Evolutionary conservation across 2,888 invertebrate species (phyloP), one percentile per base, ranked within the genome.

Genomic region (Drosophila fulvimacula): DNA sequence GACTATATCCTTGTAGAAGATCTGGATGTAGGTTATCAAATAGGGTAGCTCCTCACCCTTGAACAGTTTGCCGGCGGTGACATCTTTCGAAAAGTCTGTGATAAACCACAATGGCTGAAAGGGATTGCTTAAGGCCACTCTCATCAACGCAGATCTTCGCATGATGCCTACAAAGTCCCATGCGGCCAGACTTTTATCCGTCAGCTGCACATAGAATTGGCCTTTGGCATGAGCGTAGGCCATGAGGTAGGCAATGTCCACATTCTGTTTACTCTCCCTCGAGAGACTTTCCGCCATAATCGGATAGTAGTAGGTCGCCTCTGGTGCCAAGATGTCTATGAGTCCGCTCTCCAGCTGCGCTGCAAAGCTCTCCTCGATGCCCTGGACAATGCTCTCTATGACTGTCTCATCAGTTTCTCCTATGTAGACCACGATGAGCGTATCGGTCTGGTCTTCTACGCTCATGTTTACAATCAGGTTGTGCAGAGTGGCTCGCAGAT

Each of bases 151-250:
- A 15, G 15, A 24, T 24, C 4, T 44, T 15, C 15, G 7, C 7
- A 44, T 44, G 24, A 1, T 9, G 15, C 0, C 1, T 4, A 44
- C 4, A 24, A 9, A 44, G 44, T 15, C 15, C 15, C 6, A 7
- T 24, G 15, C 15, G 44, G 24, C 1, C 24, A 44, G 44, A 44
- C 15, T 24, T 2, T 15, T 9, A 15, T 44, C 44, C 9, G 24
- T 9, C 4, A 44, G 24, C 44, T 44, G 44, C 3, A 44, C 44
- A 44, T 44, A 44, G 44, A 44, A 44, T 4, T 15, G 1, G 9
- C 44, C 44, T 15, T 24, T 44, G 44, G 15, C 44, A 5, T 44
- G 24, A 4, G 44, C 24, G 15, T 44, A 44, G 44, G 44, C 44
- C 44, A 44, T 44, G 7, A 44, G 24, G 9, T 44, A 44, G 15